Base-by-base conservation (phyloP, 1,140 invertebrate species). In the Drosophila ogumai region DNA sequence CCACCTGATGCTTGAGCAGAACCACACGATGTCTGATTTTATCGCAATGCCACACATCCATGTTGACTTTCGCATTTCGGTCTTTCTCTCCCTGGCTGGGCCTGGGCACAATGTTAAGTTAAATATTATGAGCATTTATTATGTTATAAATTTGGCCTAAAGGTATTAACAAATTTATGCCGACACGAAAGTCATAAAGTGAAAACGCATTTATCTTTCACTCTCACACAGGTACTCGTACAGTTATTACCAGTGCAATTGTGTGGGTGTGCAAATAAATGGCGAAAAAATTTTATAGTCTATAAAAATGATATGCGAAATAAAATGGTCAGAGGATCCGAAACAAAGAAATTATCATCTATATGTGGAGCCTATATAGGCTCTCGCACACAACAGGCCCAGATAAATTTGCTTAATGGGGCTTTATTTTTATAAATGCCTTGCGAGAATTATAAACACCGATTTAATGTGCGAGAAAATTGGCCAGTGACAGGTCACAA, bases 121-220 rank as follows among this genome's bases (percentile, higher is more conserved):
- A 90, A 90, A 90, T 81, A 90, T 90, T 91, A 88, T 91, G 88
- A 91, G 88, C 88, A 91, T 91, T 91, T 91, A 91, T 91, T 91
- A 91, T 91, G 88, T 91, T 91, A 91, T 91, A 91, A 91, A 91
- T 91, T 91, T 91, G 88, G 88, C 88, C 88, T 91, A 84, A 91
- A 91, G 88, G 88, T 91, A 91, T 91, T 91, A 91, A 91, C 88
- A 91, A 91, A 91, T 91, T 91, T 91, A 91, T 91, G 88, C 88
- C 82, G 78, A 84, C 88, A 91, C 84, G 88, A 90, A 90, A 90
- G 86, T 90, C 85, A 90, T 90, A 90, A 90, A 90, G 85, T 90
- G 85, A 90, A 91, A 90, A 90, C 86, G 82, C 82, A 90, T 90
- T 90, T 90, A 90, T 90, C 81, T 90, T 86, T 90, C 78, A 71